Base-by-base conservation (phyloP, 1,140 invertebrate species). In the Papilio glaucus region DNA sequence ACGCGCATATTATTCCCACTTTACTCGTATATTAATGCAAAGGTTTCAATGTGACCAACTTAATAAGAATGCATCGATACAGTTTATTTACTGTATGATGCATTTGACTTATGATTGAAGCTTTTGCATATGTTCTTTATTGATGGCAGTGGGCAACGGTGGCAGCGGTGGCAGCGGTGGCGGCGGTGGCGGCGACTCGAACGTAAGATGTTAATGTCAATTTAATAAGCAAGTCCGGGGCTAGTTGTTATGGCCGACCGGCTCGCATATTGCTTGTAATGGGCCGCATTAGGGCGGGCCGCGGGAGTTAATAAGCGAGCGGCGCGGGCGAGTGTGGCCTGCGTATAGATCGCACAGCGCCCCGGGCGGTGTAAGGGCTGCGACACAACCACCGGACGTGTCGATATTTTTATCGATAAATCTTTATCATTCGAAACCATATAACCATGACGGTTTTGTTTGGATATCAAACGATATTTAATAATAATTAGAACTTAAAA, bases 251-350 rank as follows among this genome's bases (percentile, higher is more conserved):
- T 41, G 72, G 72, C 63, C 61, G 71, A 21, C 63, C 24, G 63
- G 49, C 65, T 69, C 73, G 90, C 89, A 90, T 87, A 88, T 87
- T 84, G 83, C 78, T 87, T 76, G 80, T 92, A 91, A 91, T 91
- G 85, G 81, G 78, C 72, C 83, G 80, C 81, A 92, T 92, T 92
- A 92, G 85, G 88, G 90, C 85, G 88, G 90, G 81, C 74, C 88
- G 81, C 82, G 77, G 87, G 86, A 86, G 88, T 90, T 90, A 92
- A 92, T 92, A 90, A 92, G 82, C 85, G 85, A 84, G 84, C 90
- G 88, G 87, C 82, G 82, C 69, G 29, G 49, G 18, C 15, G 18
- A 24, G 21, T 53, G 29, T 12, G 49, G n/a, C 8, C 45, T 53
- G 49, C 49, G 18, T 18, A 53, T 53, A 18, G 9, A 53, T 12